phyloP scores from a whole-genome alignment of 2,113 vertebrate genomes.

The Mesembrinibis cayennensis region DNA sequence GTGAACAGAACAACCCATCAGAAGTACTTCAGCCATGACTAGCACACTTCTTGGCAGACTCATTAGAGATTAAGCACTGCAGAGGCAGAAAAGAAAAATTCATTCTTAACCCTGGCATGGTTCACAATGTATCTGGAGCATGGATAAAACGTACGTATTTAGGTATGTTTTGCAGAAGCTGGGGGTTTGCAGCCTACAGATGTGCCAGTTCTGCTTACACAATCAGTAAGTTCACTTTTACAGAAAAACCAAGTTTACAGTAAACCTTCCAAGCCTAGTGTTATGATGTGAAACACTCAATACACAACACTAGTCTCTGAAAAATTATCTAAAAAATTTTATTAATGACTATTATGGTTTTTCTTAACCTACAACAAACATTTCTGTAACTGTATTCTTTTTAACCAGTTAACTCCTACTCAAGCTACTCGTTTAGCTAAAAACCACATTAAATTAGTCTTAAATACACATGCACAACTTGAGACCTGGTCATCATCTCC shows the following conservation, averaged over 20 bases:
- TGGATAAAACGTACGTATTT: fast-evolving
- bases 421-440: neutral
- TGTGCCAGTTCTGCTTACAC: too few species aligned
- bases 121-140: neutral
- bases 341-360: neutral
- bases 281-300: neutral
- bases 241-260: neutral
- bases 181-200: neutral
- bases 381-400: neutral
- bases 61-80: neutral
- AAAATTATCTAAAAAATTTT: neutral
- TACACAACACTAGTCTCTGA: neutral
- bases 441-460: neutral
- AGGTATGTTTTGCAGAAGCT: neutral
- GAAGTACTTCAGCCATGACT: neutral
- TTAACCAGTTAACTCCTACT: neutral
- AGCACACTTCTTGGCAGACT: neutral
- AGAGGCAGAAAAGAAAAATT: neutral
- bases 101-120: neutral
- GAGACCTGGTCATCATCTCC: neutral
- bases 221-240: neutral
- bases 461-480: fast-evolving
- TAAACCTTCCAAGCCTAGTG: neutral
- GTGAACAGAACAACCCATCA: neutral
- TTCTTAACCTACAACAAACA: neutral